These are phyloP conservation scores for Villa cingulata DNA, from an alignment of 2,888 invertebrate species.

Conservation along the genomic window DNA sequence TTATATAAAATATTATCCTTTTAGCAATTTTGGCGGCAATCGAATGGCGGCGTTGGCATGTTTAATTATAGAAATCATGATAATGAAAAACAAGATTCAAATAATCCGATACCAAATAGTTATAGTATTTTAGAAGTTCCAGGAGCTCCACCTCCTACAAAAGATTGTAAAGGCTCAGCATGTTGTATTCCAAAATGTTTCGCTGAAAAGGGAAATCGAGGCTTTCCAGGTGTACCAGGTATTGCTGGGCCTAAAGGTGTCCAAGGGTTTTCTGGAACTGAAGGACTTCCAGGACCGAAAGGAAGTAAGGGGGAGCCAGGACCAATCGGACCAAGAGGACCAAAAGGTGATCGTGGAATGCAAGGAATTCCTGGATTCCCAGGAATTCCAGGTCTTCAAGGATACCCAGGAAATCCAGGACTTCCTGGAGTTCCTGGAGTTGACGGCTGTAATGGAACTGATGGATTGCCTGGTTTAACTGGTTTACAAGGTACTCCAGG, in stretches of 20 bases:
- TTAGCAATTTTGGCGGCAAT: conserved; percentile 36
- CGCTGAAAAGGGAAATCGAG: conserved; percentile 74
- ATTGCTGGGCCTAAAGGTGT: conserved; percentile 59
- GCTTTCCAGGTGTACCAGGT: conserved; percentile 60
- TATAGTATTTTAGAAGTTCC: conserved; percentile 30
- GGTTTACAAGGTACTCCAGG: conserved; percentile 61
- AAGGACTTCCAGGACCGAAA: conserved; percentile 76
- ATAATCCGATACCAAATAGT: conserved; percentile 24
- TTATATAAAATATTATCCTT: not conserved
- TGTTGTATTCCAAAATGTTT: conserved; percentile 76
- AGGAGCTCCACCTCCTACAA: conserved; percentile 35
- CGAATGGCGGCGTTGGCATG: conserved; percentile 26
- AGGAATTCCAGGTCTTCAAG: conserved; percentile 44
- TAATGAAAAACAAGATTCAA: conserved; percentile 16
- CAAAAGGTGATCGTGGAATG: conserved; percentile 74
- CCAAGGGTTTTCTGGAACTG: conserved; percentile 67
- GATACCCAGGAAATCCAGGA: conserved; percentile 39
- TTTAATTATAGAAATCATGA: conserved; percentile 16
- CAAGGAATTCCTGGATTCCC: conserved; percentile 79
- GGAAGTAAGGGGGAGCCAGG: conserved; percentile 82
- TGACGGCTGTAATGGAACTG: conserved; percentile 94
- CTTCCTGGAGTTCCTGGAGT: conserved; percentile 68
- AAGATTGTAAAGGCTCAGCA: conserved; percentile 51
- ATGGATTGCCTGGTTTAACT: conserved; percentile 59
- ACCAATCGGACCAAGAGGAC: conserved; percentile 63